phyloP scores from a whole-genome alignment of 1,140 invertebrate genomes.

The Euglossa dilemma region DNA sequence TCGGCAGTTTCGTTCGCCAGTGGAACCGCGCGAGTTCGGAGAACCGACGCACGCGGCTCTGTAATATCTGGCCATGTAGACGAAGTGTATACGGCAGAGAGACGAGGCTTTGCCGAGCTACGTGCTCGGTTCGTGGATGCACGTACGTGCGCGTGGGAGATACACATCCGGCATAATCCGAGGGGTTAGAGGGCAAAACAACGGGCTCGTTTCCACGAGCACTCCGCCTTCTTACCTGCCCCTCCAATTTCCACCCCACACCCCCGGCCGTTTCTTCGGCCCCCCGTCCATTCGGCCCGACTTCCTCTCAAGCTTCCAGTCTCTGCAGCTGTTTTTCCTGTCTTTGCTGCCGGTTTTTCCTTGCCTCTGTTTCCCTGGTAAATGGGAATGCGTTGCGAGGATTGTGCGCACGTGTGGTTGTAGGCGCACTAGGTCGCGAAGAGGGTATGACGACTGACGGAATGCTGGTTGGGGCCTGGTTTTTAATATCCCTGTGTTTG shows the following conservation, averaged over 20 bases:
- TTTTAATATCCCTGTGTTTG: no score
- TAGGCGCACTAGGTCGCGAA: no score
- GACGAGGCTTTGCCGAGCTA: constrained; percentile 24
- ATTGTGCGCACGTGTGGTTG: background rate
- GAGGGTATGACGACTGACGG: no score
- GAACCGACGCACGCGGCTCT: background rate
- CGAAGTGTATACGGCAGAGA: background rate
- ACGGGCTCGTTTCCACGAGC: constrained; percentile 41
- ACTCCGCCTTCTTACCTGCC: constrained; percentile 23
- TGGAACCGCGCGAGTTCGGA: background rate
- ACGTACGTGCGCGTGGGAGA: constrained; percentile 17
- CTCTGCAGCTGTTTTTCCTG: background rate
- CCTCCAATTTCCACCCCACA: constrained; percentile 23
- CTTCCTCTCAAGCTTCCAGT: background rate
- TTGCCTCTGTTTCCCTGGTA: background rate
- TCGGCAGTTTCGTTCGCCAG: constrained; percentile 32
- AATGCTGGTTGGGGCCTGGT: no score
- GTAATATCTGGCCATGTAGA: constrained; percentile 48
- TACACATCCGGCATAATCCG: constrained; percentile 59
- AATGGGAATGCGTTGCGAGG: background rate
- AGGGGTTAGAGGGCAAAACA: constrained; percentile 45
- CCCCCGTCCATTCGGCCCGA: background rate
- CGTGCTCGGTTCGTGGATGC: constrained; percentile 35
- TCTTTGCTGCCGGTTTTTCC: background rate
- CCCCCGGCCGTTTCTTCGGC: background rate